Conservation (phyloP, 2,113 vertebrate species). For the Saguinus midas region DNA sequence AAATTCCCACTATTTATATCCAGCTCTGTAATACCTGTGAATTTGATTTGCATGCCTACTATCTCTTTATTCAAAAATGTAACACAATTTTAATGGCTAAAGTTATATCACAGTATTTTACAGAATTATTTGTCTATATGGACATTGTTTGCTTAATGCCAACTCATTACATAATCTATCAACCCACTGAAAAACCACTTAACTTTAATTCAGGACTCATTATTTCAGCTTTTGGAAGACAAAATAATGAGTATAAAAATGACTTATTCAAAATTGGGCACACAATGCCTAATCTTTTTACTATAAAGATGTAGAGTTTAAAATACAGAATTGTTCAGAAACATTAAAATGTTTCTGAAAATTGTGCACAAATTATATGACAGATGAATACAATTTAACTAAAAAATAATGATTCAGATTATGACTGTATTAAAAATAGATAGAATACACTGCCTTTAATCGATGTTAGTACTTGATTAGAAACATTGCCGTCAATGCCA, state of each 20-base stretch:
- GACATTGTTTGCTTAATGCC: not conserved
- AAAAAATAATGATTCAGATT: not conserved
- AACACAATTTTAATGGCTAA: not conserved
- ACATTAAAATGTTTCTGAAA: not conserved
- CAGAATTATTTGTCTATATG: not conserved
- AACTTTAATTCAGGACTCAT: not conserved
- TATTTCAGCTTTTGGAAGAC: conserved; percentile 27
- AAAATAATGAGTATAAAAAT: not conserved
- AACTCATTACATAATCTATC: not conserved
- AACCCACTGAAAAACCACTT: not conserved
- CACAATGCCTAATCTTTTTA: not conserved
- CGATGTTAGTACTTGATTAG: not conserved
- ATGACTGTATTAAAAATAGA: not conserved
- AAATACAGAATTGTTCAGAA: not conserved
- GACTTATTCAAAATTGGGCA: conserved; percentile 1
- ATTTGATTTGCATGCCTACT: not conserved
- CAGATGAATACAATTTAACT: not conserved
- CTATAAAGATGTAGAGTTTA: not conserved
- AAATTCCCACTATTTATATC: not conserved
- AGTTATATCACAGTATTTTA: not conserved
- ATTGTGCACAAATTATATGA: not conserved
- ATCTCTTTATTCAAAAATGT: not conserved
- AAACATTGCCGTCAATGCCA: not conserved
- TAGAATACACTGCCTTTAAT: not conserved
- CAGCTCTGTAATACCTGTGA: not conserved